phyloP scores from a whole-genome alignment of 1,140 invertebrate genomes.

The Drosophila paulistorum region DNA sequence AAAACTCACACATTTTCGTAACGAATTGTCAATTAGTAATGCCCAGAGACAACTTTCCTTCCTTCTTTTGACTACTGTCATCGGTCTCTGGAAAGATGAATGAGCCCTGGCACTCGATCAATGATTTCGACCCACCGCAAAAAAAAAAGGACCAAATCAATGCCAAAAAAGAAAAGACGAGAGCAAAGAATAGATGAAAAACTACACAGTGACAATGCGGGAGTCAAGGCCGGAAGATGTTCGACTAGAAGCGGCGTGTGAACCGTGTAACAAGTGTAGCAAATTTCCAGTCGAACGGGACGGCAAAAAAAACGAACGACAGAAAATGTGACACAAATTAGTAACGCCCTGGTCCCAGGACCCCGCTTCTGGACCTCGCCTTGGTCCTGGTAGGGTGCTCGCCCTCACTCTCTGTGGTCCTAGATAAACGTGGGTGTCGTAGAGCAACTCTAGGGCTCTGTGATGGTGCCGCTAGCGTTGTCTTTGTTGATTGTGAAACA shows the following conservation, averaged over 20 bases:
- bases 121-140: slow-evolving; percentile 81
- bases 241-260: slow-evolving; percentile 59
- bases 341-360: slow-evolving; percentile 55
- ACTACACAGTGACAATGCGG: slow-evolving; percentile 19
- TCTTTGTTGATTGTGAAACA: slow-evolving; percentile 76
- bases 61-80: slow-evolving; percentile 44
- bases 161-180: slow-evolving; percentile 49
- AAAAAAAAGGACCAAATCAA: slow-evolving; percentile 52
- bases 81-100: slow-evolving; percentile 65
- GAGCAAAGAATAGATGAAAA: slow-evolving; percentile 6
- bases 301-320: slow-evolving; percentile 1
- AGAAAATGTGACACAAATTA: slow-evolving; percentile 79
- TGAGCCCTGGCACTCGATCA: slow-evolving; percentile 56
- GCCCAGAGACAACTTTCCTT: slow-evolving; percentile 53
- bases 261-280: slow-evolving; percentile 82
- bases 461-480: slow-evolving; percentile 68
- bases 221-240: slow-evolving; percentile 63
- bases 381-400: slow-evolving; percentile 3
- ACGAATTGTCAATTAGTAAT: slow-evolving; percentile 77
- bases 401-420: slow-evolving; percentile 33
- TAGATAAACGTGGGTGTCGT: slow-evolving; percentile 60
- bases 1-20: slow-evolving; percentile 76
- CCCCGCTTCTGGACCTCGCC: background rate
- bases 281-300: slow-evolving; percentile 41
- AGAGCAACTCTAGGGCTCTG: slow-evolving; percentile 24